Conservation (phyloP, 2,888 invertebrate species). For the Apotomis turbidana region DNA sequence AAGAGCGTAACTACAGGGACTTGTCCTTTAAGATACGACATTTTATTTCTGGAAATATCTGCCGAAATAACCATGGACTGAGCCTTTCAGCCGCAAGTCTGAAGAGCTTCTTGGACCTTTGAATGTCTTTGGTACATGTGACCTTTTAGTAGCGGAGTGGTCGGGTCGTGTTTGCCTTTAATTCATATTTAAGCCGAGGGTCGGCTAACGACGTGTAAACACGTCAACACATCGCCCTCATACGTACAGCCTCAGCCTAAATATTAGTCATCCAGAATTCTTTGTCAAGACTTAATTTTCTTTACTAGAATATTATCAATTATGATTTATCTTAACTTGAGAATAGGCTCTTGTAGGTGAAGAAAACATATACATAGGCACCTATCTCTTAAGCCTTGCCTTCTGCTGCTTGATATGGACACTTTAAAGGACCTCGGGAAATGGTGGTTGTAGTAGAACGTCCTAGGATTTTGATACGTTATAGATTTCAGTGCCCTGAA, state of each 20-base stretch:
- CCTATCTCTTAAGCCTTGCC: too few species aligned
- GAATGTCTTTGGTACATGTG: background rate
- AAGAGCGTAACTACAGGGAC: background rate
- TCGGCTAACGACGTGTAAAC: conserved; percentile 26
- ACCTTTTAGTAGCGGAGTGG: background rate
- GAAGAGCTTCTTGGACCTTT: background rate
- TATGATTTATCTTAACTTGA: too few species aligned
- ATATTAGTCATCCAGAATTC: background rate
- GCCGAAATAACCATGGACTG: conserved; percentile 4
- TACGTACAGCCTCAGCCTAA: background rate
- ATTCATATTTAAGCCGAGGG: conserved; percentile 34
- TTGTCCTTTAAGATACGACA: background rate
- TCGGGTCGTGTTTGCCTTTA: conserved; percentile 24
- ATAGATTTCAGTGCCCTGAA: too few species aligned
- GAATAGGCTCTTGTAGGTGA: too few species aligned
- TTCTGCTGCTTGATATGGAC: too few species aligned
- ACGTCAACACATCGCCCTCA: conserved; percentile 21
- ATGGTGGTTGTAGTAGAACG: too few species aligned
- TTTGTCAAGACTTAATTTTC: too few species aligned
- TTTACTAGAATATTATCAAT: too few species aligned
- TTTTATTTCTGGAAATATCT: background rate
- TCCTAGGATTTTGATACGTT: too few species aligned
- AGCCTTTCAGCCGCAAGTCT: background rate
- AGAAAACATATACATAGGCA: too few species aligned
- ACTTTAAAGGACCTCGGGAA: too few species aligned